Evolutionary conservation across 2,888 invertebrate genomes (phyloP).

Genomic region (Drosophila koepferae): DNA sequence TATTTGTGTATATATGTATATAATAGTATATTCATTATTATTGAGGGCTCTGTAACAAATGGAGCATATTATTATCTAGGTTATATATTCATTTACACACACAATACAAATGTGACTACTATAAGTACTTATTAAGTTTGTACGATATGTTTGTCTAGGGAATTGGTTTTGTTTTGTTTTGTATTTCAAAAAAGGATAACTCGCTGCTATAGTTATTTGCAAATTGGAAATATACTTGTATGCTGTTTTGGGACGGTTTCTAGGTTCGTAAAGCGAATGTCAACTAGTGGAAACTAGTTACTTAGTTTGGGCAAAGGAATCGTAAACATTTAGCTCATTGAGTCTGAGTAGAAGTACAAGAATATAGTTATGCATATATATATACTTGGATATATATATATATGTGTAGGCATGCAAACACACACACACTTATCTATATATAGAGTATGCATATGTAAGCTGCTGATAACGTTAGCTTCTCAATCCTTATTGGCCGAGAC

Average conservation of each 20-base stretch:
- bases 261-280: slow-evolving; percentile 77
- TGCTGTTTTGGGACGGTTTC: slow-evolving; percentile 75
- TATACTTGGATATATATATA: slow-evolving; percentile 27
- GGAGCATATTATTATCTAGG: slow-evolving; percentile 25
- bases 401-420: background rate
- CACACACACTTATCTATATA: slow-evolving; percentile 14
- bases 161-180: slow-evolving; percentile 36
- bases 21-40: slow-evolving; percentile 44
- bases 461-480: slow-evolving; percentile 21
- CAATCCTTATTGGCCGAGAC: slow-evolving; percentile 70
- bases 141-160: slow-evolving; percentile 85
- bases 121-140: slow-evolving; percentile 72
- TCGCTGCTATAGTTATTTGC: slow-evolving; percentile 36
- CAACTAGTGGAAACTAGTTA: slow-evolving; percentile 64
- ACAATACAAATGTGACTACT: slow-evolving; percentile 51
- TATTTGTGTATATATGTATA: slow-evolving; percentile 39
- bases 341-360: slow-evolving; percentile 68
- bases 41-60: slow-evolving; percentile 44
- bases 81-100: slow-evolving; percentile 35
- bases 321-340: slow-evolving; percentile 47
- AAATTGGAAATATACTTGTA: slow-evolving; percentile 55
- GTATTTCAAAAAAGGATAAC: slow-evolving; percentile 34
- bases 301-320: slow-evolving; percentile 65
- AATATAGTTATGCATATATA: slow-evolving; percentile 57
- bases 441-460: slow-evolving; percentile 26